Base-by-base conservation (phyloP, 2,113 vertebrate genomes). In the Elephantulus edwardii region DNA sequence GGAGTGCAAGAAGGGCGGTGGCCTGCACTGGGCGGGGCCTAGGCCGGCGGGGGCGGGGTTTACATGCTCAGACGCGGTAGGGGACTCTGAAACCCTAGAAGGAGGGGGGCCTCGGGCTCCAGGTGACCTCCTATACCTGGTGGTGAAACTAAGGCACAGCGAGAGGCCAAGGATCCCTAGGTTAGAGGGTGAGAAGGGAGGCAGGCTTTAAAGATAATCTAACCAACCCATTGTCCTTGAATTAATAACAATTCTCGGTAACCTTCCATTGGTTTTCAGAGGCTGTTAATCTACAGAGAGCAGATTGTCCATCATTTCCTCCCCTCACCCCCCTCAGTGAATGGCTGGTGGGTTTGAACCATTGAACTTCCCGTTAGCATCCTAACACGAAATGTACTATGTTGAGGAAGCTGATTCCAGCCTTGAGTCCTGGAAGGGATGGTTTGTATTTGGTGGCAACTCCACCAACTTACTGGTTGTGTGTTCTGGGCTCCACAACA, bases 381-480 rank as follows among this genome's bases (percentile, higher is more conserved):
- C 12, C 30, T 8, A 33, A 12, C 12, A 2, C 30, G 30, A 30
- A 13, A 33, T 71, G 70, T 58, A 46, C 20, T 72, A 40, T 33
- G 28, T 3, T 19, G n/a, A 62, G 62, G 60, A 86, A 90, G 58
- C 33, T 26, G 50, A 40, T 40, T n/a, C 54, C 60, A 56, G 38
- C 16, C 30, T 26, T 17, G 8, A 22, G 16, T 54, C 72, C 35
- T 40, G n/a, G 68, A 75, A 86, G 87, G 64, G 50, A 20, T 8
- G 1, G 24, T 58, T 16, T n/a, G 8, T 8, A 13, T 35, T 22
- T n/a, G 87, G 38, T 46, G 33, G 14, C 56, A 58, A 17, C 33
- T 75, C 58, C 46, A 8, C 28, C 35, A 16, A 40, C 83, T 95
- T 90, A 93, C 93, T 90, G 40, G 3, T 22, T 52, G 78, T 64